Percentiles rank a stretch among this genome's conserved stretches.
These are phyloP conservation scores for Chroicocephalus ridibundus DNA, from an alignment of 2,113 vertebrate species.

Conservation along the genomic window DNA sequence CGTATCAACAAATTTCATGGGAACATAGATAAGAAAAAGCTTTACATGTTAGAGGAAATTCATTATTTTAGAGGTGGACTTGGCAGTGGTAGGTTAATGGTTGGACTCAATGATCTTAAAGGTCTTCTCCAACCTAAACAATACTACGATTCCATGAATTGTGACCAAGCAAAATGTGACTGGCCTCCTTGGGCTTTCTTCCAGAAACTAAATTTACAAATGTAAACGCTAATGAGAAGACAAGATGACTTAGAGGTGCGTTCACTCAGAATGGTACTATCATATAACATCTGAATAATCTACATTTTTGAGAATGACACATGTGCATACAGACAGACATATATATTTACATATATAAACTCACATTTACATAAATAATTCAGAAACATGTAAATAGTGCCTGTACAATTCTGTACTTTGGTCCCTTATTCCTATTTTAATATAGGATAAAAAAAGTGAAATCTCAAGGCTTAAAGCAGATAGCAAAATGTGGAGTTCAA, in stretches of 20 bases:
- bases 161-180: background rate
- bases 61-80: background rate
- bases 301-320: background rate
- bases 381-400: background rate
- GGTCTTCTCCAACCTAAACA: background rate
- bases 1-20: background rate
- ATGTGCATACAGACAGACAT: accelerated
- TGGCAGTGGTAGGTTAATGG: background rate
- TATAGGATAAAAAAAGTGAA: background rate
- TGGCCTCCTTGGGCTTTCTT: background rate
- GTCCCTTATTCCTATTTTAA: background rate
- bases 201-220: background rate
- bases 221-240: background rate
- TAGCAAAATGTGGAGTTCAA: background rate
- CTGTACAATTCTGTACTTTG: background rate
- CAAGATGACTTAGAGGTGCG: background rate
- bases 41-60: background rate
- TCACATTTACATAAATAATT: background rate
- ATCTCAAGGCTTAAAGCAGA: background rate
- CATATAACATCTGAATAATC: background rate
- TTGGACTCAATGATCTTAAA: too few relatives aligned
- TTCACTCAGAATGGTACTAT: background rate
- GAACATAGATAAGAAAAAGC: background rate
- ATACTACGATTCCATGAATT: background rate
- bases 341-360: background rate